Percentiles rank a stretch among this genome's conserved stretches.
These are phyloP conservation scores for Drosophila erecta DNA, from an alignment of 1,140 invertebrate species.

Conservation along the genomic window DNA sequence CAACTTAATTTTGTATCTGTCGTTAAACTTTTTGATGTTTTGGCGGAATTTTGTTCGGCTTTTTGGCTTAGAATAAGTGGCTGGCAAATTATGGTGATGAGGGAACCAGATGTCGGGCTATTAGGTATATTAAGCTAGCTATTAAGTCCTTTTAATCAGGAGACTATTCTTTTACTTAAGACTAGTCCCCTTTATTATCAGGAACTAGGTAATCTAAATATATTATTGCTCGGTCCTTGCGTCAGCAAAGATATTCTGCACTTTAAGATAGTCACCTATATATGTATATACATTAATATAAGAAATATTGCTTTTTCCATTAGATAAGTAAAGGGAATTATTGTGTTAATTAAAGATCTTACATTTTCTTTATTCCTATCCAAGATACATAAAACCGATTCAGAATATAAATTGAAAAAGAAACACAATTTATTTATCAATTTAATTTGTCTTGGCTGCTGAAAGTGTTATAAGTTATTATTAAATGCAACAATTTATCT, in stretches of 20 bases:
- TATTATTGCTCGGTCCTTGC: neutral
- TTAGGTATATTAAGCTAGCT: conserved; percentile 20
- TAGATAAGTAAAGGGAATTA: no score
- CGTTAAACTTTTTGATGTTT: conserved; percentile 62
- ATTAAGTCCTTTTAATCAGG: conserved; percentile 1
- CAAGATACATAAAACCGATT: no score
- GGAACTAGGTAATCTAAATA: neutral
- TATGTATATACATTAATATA: no score
- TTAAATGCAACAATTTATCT: neutral
- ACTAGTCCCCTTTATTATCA: neutral
- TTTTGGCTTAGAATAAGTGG: conserved; percentile 18
- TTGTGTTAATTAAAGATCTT: no score
- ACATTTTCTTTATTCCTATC: no score
- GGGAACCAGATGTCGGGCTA: conserved; percentile 1
- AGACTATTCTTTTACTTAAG: neutral
- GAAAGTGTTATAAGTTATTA: neutral
- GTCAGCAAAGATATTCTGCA: neutral
- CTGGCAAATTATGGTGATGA: neutral
- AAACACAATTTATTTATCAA: no score
- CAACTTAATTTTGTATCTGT: conserved; percentile 81
- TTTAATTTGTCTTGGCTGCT: neutral
- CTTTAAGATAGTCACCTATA: neutral
- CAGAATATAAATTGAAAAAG: no score
- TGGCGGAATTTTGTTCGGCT: conserved; percentile 6
- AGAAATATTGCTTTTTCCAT: no score